A percentile compares a stretch with the other conserved stretches of the same genome.
Evolutionary conservation across 2,797 vertebrate genomes (phyloP).

Genomic region (Nasua narica): DNA sequence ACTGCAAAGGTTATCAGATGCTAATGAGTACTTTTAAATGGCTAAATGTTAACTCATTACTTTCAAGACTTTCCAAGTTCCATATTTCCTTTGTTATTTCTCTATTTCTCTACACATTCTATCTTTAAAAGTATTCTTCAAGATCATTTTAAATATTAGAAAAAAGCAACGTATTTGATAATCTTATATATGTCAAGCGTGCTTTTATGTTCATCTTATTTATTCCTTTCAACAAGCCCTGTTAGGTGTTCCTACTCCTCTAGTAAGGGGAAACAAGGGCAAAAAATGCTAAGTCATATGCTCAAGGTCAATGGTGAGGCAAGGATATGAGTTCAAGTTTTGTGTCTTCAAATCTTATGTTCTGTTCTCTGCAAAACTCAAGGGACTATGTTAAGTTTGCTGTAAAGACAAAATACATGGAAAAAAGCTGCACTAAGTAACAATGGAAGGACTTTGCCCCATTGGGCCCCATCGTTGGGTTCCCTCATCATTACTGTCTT

Average conservation of each 20-base stretch:
- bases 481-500: neutral
- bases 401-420: neutral
- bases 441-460: neutral
- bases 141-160: constrained; percentile 29
- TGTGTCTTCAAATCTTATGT: neutral
- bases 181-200: neutral
- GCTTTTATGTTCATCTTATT: neutral
- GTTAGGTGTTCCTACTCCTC: neutral
- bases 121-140: neutral
- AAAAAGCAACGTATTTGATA: neutral
- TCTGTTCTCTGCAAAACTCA: neutral
- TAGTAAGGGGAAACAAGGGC: neutral
- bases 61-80: neutral
- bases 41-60: constrained; percentile 4
- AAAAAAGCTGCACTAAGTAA: neutral
- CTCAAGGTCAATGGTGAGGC: neutral
- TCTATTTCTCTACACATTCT: neutral
- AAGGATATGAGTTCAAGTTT: neutral
- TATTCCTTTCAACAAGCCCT: neutral
- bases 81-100: neutral
- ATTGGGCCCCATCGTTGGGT: neutral
- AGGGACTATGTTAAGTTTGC: neutral
- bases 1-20: constrained; percentile 65
- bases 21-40: constrained; percentile 64
- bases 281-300: neutral